Base-by-base conservation (phyloP, 2,888 invertebrate species). In the Acanthopleura granulata region DNA sequence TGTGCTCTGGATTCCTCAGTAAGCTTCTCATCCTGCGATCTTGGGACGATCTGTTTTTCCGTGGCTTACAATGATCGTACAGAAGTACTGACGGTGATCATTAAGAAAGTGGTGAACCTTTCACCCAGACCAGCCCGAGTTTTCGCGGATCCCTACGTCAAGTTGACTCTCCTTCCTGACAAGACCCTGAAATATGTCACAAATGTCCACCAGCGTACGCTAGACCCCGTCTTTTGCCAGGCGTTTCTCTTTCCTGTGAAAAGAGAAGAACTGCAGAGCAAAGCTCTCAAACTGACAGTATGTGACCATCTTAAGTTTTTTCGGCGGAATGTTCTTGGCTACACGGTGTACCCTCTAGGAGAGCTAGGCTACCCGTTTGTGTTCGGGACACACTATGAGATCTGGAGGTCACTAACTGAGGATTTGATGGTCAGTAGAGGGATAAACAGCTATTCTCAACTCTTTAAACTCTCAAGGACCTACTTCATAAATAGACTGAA, bases 131-230 rank as follows among this genome's bases (percentile, higher is more conserved):
- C 71, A 22, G 14, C 18, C 40, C 40, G 49, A 14, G n/a, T 49
- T 29, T 25, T 22, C 25, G 71, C 50, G 15, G 50, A 71, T n/a
- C 71, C 71, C 11, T 71, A 71, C 71, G 71, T 71, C 49, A 40
- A 71, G n/a, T 25, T 71, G 49, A 27, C 49, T 14, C 71, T 71
- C 14, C 50, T 71, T n/a, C 71, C 71, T 16, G 71, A 71, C 9
- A 71, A 71, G 40, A 71, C 29, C 14, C 71, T 27, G 4, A 71
- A 49, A 71, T 71, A 49, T 25, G 50, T 49, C 40, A 71, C 71
- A 1, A 71, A 4, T n/a, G 49, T 71, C 22, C 71, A 71, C 18
- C 71, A 49, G 14, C 18, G 50, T 9, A 71, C 71, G 11, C 50
- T 49, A 16, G n/a, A 40, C 1, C 71, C 71, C 3, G 71, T 71